Conservation (phyloP, 2,888 invertebrate genomes). For the Acrobasis repandana region DNA sequence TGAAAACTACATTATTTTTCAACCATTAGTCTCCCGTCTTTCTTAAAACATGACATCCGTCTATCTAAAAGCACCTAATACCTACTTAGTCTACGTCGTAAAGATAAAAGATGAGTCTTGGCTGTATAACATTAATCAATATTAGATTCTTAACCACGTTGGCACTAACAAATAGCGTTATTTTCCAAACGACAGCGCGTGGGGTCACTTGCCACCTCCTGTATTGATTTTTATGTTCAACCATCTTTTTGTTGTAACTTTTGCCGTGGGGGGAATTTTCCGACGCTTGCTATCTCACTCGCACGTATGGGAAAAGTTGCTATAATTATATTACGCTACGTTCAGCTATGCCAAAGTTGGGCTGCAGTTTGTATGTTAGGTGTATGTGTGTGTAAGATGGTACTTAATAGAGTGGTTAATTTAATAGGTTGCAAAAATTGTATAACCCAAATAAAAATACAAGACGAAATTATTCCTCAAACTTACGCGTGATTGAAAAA, state of each 20-base stretch:
- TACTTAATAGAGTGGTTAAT: no score
- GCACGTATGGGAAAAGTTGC: constrained; percentile 34
- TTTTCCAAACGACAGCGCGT: constrained; percentile 26
- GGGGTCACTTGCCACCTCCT: constrained; percentile 39
- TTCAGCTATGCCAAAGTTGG: constrained; percentile 17
- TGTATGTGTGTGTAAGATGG: no score
- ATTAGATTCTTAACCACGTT: not conserved
- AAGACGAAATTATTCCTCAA: no score
- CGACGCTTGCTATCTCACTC: constrained; percentile 46
- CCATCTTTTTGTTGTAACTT: constrained; percentile 57
- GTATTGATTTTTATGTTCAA: constrained; percentile 66
- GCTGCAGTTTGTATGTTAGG: constrained; percentile 3
- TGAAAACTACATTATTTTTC: no score
- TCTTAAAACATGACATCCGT: no score
- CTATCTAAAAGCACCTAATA: not conserved
- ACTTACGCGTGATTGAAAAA: no score
- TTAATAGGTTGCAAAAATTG: no score
- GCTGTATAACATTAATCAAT: not conserved
- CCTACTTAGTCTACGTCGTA: not conserved
- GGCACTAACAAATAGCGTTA: constrained; percentile 17
- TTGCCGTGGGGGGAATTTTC: constrained; percentile 38
- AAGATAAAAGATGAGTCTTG: not conserved
- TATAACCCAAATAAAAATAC: no score
- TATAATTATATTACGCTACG: constrained; percentile 24
- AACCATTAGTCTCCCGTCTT: no score